Percentiles rank a stretch among this genome's conserved stretches.
Conservation (phyloP, 1,140 invertebrate genomes). For the Meloidogyne floridensis region DNA sequence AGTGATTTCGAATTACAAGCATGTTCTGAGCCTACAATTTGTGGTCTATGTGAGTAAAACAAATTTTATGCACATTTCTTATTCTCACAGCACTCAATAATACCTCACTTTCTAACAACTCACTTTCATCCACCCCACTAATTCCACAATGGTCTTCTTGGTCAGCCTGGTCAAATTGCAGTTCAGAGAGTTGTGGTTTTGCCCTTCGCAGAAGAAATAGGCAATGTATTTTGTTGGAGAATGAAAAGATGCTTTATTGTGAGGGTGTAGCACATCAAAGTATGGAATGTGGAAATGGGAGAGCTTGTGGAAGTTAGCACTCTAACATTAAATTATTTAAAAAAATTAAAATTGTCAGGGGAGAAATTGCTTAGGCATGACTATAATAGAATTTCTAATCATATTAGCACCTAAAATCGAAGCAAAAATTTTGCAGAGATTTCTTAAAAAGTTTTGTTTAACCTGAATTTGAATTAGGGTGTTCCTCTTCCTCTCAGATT, state of each 20-base stretch:
- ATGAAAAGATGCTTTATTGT: not conserved
- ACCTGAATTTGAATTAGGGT: not conserved
- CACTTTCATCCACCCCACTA: not conserved
- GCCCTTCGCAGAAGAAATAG: slow-evolving; percentile 66
- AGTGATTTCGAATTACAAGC: slow-evolving; percentile 64
- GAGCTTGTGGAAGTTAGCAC: not conserved
- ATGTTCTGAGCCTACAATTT: slow-evolving; percentile 23
- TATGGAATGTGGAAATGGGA: slow-evolving; percentile 8
- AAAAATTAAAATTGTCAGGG: not conserved
- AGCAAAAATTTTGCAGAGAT: no score
- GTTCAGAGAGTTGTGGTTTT: slow-evolving; percentile 61
- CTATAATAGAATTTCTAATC: no score
- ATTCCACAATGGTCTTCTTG: slow-evolving; percentile 73
- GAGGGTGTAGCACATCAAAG: slow-evolving; percentile 27
- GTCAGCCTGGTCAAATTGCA: slow-evolving; percentile 66
- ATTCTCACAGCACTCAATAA: slow-evolving; percentile 9
- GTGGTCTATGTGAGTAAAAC: slow-evolving; percentile 12
- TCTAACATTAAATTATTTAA: not conserved
- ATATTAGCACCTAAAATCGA: no score
- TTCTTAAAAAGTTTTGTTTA: not conserved
- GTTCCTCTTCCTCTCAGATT: not conserved
- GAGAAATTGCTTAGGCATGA: no score
- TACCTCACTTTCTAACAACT: slow-evolving; percentile 10
- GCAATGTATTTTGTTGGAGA: slow-evolving; percentile 68
- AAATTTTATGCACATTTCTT: slow-evolving; percentile 10